A percentile compares a stretch with the other conserved stretches of the same genome.
Conservation (phyloP, 2,113 vertebrate genomes). For the Mungos mungo region DNA sequence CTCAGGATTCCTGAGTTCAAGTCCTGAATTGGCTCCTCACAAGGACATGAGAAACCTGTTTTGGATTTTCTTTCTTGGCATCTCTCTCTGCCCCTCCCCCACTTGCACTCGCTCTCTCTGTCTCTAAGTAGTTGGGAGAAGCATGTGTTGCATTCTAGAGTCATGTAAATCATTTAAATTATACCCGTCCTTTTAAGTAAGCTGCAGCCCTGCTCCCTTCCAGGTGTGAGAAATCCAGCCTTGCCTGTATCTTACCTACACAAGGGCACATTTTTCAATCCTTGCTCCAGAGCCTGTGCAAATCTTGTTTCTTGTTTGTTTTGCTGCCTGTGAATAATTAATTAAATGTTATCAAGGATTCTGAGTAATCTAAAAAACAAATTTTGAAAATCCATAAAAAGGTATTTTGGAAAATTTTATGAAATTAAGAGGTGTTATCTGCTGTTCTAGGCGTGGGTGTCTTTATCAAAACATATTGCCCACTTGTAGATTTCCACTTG, state of each 20-base stretch:
- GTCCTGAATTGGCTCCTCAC: too few species aligned
- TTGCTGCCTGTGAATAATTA: conserved; percentile 35
- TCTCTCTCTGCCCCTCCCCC: too few species aligned
- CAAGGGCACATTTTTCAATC: not conserved
- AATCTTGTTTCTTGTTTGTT: not conserved
- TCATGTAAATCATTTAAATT: conserved; percentile 22
- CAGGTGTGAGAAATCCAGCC: not conserved
- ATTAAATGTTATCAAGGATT: not conserved
- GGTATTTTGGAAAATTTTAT: not conserved
- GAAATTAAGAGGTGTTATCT: conserved; percentile 63
- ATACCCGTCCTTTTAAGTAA: conserved; percentile 11
- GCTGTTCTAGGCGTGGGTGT: not conserved
- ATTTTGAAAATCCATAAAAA: not conserved
- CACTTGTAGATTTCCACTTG: conserved; percentile 31
- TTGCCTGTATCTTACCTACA: not conserved
- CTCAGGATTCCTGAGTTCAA: too few species aligned
- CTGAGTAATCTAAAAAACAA: not conserved
- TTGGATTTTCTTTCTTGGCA: too few species aligned
- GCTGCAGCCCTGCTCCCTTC: not conserved
- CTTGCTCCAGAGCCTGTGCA: not conserved
- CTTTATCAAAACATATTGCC: conserved; percentile 61
- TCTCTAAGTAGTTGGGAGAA: not conserved
- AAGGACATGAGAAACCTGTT: too few species aligned
- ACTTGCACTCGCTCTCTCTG: too few species aligned
- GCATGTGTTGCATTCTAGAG: not conserved